A percentile compares a stretch with the other conserved stretches of the same genome.
phyloP scores from a whole-genome alignment of 2,888 invertebrate genomes.

The Cylloceria caligata region DNA sequence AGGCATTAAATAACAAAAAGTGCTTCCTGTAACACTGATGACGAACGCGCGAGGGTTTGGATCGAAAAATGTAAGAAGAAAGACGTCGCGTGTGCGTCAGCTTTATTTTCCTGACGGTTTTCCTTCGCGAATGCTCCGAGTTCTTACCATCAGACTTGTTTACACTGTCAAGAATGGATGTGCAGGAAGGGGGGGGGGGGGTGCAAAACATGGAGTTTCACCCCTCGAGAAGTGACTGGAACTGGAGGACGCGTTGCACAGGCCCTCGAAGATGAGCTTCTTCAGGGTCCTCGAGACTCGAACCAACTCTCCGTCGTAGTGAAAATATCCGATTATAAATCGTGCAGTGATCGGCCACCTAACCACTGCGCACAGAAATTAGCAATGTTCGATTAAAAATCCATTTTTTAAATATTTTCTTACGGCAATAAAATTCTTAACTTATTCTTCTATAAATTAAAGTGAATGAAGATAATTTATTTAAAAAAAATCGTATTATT shows the following conservation, averaged over 20 bases:
- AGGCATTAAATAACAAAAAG: conserved; percentile 30
- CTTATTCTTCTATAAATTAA: no score
- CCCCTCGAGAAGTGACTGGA: conserved; percentile 25
- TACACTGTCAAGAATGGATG: conserved; percentile 54
- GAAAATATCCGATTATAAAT: background rate
- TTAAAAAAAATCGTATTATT: no score
- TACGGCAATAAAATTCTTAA: no score
- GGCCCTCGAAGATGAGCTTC: conserved; percentile 47
- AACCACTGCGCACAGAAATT: background rate
- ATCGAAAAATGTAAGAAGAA: conserved; percentile 33
- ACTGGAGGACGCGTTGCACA: conserved; percentile 56
- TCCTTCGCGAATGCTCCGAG: background rate
- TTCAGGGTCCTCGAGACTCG: conserved; percentile 56
- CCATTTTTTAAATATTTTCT: no score
- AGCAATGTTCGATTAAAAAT: background rate
- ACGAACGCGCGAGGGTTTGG: conserved; percentile 8
- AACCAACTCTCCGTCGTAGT: conserved; percentile 7
- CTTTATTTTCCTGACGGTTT: conserved; percentile 13
- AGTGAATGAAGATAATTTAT: no score
- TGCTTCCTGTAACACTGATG: conserved; percentile 24
- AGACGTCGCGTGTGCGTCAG: conserved; percentile 19
- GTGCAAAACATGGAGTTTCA: conserved; percentile 31
- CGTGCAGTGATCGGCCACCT: conserved; percentile 6
- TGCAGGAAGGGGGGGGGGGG: conserved; percentile 26
- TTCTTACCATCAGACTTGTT: conserved; percentile 52